These are phyloP conservation scores for Channa maculata DNA, from an alignment of 2,113 vertebrate species.

Conservation along the genomic window DNA sequence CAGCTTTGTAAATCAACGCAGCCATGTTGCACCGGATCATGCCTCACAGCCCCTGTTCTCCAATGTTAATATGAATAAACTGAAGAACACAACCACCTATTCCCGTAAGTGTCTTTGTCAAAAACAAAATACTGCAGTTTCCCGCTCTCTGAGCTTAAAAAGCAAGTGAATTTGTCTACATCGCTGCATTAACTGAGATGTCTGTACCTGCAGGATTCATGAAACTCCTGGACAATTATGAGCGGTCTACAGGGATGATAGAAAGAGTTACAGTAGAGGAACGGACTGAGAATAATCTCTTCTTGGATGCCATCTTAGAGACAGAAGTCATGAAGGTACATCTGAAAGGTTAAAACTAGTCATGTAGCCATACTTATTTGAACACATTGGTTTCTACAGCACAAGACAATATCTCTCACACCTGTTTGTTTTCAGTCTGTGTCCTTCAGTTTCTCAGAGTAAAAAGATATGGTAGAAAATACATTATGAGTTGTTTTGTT, in stretches of 20 bases:
- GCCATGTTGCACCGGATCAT: conserved; percentile 72
- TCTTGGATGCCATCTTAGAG: conserved; percentile 86
- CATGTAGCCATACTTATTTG: neutral
- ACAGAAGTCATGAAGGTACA: conserved; percentile 89
- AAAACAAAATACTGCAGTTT: neutral
- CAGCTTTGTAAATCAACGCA: conserved; percentile 74
- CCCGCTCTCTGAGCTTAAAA: neutral
- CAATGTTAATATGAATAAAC: conserved; percentile 78
- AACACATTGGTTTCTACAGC: neutral
- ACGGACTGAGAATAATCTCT: conserved; percentile 79
- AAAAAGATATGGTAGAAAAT: neutral
- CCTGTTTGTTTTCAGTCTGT: neutral
- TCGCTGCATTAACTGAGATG: neutral
- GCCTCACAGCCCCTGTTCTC: conserved; percentile 83
- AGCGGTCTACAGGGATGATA: conserved; percentile 80
- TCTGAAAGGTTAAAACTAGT: conserved; percentile 19
- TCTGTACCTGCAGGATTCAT: conserved; percentile 79
- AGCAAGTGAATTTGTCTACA: neutral
- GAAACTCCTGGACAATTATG: conserved; percentile 86
- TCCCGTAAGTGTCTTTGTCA: conserved; percentile 73
- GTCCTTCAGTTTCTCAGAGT: neutral
- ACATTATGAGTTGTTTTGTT: neutral
- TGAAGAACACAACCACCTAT: conserved; percentile 81
- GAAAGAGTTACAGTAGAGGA: conserved; percentile 85
- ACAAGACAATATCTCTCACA: neutral